phyloP scores from a whole-genome alignment of 1,140 invertebrate species.

The Drosophila fuyamai region DNA sequence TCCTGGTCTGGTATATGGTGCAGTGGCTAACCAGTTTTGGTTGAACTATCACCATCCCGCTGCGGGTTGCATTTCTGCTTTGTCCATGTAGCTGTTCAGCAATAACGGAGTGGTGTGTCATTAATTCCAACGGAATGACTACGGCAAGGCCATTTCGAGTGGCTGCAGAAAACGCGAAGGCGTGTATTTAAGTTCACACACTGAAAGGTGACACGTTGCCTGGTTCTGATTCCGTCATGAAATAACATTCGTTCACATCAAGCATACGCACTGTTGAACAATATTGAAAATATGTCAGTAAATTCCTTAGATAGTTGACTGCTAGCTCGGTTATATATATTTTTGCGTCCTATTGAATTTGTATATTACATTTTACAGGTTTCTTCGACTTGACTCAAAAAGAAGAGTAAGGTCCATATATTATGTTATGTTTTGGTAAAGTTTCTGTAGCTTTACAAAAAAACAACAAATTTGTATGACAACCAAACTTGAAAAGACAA shows the following conservation, averaged over 20 bases:
- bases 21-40: slow-evolving; percentile 47
- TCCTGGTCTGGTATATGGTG: slow-evolving; percentile 49
- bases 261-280: slow-evolving; percentile 59
- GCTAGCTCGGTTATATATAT: too few species aligned
- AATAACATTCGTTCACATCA: slow-evolving; percentile 31
- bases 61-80: slow-evolving; percentile 12
- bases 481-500: too few species aligned
- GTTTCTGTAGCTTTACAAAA: too few species aligned
- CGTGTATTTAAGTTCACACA: slow-evolving; percentile 24
- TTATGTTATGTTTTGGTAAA: too few species aligned
- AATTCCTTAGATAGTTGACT: too few species aligned
- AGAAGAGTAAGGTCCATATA: too few species aligned
- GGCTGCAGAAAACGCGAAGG: slow-evolving; percentile 23
- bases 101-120: slow-evolving; percentile 55
- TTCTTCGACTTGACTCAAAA: too few species aligned
- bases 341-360: too few species aligned
- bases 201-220: slow-evolving; percentile 6
- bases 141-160: slow-evolving; percentile 62
- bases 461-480: too few species aligned
- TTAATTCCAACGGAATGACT: slow-evolving; percentile 52
- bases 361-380: too few species aligned
- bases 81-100: slow-evolving; percentile 26
- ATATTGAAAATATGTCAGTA: not conserved
- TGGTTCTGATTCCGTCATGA: slow-evolving; percentile 5
- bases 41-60: slow-evolving; percentile 43